These are phyloP conservation scores for Manis pentadactyla DNA, from an alignment of 2,797 vertebrate genomes.

Conservation along the genomic window DNA sequence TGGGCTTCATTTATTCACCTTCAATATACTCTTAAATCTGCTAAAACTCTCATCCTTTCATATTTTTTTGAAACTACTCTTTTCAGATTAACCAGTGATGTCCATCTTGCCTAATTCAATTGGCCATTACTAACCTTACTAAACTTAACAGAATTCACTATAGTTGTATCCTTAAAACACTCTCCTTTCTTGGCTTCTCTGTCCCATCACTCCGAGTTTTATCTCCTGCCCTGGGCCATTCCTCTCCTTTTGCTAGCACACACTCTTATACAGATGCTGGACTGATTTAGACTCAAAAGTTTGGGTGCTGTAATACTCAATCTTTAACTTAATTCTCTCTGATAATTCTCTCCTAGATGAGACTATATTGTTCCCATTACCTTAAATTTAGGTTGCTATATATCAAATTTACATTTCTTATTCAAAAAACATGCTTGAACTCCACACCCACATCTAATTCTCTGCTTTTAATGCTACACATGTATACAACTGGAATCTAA, in stretches of 20 bases:
- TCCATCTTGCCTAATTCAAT: not conserved
- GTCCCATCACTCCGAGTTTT: rapidly evolving
- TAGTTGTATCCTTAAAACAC: rapidly evolving
- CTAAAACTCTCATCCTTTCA: not conserved
- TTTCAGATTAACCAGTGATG: not conserved
- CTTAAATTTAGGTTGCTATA: not conserved
- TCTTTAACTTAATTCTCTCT: not conserved
- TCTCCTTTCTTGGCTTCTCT: not conserved
- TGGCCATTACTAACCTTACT: not conserved
- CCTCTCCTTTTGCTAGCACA: not conserved
- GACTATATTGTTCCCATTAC: not conserved
- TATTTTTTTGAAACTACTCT: not conserved
- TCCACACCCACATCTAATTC: not conserved
- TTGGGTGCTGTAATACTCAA: not conserved
- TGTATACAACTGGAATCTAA: not conserved
- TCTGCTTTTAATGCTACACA: not conserved
- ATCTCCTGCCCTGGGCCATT: rapidly evolving
- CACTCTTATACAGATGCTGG: not conserved
- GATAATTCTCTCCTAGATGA: not conserved
- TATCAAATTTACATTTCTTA: not conserved
- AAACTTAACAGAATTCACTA: not conserved
- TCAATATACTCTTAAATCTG: not conserved
- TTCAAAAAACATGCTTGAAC: not conserved
- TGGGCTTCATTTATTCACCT: not conserved
- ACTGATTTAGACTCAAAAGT: not conserved